Percentiles rank a stretch among this genome's conserved stretches.
Conservation (phyloP, 2,113 vertebrate genomes). For the Hydropotes inermis region DNA sequence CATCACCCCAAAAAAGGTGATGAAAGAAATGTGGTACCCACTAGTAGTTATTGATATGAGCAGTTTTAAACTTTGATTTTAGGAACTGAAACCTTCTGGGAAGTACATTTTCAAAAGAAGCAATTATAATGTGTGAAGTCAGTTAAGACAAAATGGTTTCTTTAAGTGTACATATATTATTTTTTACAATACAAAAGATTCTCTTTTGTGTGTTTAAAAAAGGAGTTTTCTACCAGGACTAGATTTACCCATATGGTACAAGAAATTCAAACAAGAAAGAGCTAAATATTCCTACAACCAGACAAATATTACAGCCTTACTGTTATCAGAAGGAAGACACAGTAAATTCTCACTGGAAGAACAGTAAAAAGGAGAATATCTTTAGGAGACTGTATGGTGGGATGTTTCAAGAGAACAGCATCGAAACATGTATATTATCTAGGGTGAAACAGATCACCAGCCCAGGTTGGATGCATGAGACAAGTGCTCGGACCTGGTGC, state of each 20-base stretch:
- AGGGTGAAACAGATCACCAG: no score
- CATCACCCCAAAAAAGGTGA: neutral
- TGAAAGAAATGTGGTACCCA: neutral
- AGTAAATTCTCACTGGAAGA: neutral
- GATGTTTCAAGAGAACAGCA: no score
- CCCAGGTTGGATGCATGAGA: no score
- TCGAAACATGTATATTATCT: no score
- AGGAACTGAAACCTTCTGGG: conserved; percentile 2
- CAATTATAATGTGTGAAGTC: neutral
- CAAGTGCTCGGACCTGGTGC: no score
- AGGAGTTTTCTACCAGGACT: neutral
- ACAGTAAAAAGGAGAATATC: neutral
- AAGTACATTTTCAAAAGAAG: neutral
- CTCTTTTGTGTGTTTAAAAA: conserved; percentile 1
- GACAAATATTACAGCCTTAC: conserved; percentile 19
- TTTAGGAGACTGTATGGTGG: neutral
- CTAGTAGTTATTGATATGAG: neutral
- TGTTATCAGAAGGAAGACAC: neutral
- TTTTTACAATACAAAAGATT: conserved; percentile 16
- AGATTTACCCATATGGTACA: neutral
- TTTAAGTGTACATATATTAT: neutral
- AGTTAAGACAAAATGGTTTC: neutral
- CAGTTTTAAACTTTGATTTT: conserved; percentile 35
- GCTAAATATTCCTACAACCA: conserved; percentile 5
- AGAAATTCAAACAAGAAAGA: conserved; percentile 19